phyloP scores from a whole-genome alignment of 2,888 invertebrate genomes.

The Eristalis intricaria region DNA sequence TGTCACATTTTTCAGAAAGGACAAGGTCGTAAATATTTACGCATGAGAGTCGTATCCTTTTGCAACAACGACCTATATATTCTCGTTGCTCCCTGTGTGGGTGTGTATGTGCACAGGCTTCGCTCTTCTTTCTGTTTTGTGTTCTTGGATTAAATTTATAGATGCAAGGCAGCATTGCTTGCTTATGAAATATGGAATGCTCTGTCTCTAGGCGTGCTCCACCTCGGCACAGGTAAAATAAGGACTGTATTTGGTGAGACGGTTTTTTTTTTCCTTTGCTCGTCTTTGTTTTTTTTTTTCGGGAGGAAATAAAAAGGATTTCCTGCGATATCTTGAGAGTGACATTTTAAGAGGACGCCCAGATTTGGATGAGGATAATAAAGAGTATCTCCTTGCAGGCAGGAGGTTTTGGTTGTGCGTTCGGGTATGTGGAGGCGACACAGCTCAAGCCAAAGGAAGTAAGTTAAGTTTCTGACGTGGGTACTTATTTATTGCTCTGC shows the following conservation, averaged over 20 bases:
- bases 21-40: constrained; percentile 58
- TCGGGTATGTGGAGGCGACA: neutral
- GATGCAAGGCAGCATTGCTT: neutral
- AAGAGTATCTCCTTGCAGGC: constrained; percentile 5
- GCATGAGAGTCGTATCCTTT: constrained; percentile 32
- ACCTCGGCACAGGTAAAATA: neutral
- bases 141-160: constrained; percentile 6
- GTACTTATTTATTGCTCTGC: constrained; percentile 53
- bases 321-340: constrained; percentile 10
- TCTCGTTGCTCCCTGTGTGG: neutral
- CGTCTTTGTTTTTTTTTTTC: neutral
- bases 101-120: neutral
- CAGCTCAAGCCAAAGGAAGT: constrained; percentile 14
- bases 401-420: neutral
- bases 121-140: neutral
- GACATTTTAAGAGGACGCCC: constrained; percentile 12
- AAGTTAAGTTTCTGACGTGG: constrained; percentile 55
- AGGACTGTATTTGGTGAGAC: neutral
- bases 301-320: neutral
- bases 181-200: constrained; percentile 13
- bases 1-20: constrained; percentile 41
- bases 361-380: constrained; percentile 13
- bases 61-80: constrained; percentile 1
- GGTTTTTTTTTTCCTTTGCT: neutral
- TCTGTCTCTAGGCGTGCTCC: neutral